A percentile compares a stretch with the other conserved stretches of the same genome.
These are phyloP conservation scores for Urechis unicinctus DNA, from an alignment of 2,888 invertebrate species.

Conservation along the genomic window DNA sequence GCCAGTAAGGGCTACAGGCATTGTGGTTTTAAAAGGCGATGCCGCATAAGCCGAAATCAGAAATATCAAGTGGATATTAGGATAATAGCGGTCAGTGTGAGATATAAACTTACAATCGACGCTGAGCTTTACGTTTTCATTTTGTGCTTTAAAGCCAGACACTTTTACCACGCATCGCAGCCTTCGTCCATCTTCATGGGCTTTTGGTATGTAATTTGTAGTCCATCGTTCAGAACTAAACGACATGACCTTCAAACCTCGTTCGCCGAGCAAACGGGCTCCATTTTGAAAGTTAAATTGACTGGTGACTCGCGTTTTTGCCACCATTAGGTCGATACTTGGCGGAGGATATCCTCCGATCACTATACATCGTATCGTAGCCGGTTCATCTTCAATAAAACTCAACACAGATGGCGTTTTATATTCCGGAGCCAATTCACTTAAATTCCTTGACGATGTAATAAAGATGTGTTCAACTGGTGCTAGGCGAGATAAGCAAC, in stretches of 20 bases:
- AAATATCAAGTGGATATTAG: too few relatives aligned
- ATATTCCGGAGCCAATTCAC: not conserved
- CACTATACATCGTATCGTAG: slow-evolving; percentile 3
- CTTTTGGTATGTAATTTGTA: not conserved
- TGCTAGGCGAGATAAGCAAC: not conserved
- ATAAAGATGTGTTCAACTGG: not conserved
- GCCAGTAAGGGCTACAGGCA: too few relatives aligned
- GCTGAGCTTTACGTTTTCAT: slow-evolving; percentile 1
- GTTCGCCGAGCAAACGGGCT: slow-evolving; percentile 1
- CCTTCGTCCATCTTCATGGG: slow-evolving; percentile 1
- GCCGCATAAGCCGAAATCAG: too few relatives aligned
- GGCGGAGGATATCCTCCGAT: slow-evolving; percentile 6
- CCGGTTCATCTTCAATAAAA: slow-evolving; percentile 3
- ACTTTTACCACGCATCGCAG: slow-evolving; percentile 7
- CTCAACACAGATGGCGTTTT: not conserved
- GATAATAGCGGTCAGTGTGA: too few relatives aligned
- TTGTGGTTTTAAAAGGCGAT: too few relatives aligned
- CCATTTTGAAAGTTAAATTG: slow-evolving; percentile 3
- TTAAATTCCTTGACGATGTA: not conserved
- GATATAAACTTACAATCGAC: slow-evolving; percentile 6
- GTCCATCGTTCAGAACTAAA: slow-evolving; percentile 5
- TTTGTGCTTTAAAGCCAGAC: slow-evolving; percentile 5
- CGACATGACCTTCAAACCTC: slow-evolving; percentile 8
- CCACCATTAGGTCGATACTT: slow-evolving; percentile 5
- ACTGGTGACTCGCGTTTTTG: slow-evolving; percentile 4